Evolutionary conservation across 2,797 vertebrate species (phyloP).

Genomic region (Enteromius trimaculatus): DNA sequence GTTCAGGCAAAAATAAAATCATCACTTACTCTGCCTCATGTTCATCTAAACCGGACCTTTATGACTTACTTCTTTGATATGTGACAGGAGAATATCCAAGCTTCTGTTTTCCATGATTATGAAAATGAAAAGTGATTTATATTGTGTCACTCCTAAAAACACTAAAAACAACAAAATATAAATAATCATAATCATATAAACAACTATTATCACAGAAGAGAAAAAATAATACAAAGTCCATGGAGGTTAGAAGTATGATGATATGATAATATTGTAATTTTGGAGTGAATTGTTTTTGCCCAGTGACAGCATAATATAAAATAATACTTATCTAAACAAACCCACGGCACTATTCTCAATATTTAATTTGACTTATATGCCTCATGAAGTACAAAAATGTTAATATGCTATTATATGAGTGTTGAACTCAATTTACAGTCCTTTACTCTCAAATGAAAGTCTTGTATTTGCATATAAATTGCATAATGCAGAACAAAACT

Average conservation of each 20-base stretch:
- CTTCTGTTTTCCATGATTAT: background rate
- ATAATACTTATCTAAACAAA: background rate
- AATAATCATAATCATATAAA: background rate
- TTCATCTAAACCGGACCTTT: background rate
- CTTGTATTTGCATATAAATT: constrained; percentile 6
- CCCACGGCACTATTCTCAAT: background rate
- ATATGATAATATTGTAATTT: background rate
- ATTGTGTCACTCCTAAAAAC: background rate
- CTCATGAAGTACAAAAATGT: background rate
- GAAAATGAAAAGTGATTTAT: background rate
- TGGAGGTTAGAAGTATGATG: too few species aligned
- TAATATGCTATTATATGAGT: background rate
- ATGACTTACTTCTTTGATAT: background rate
- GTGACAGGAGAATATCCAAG: background rate
- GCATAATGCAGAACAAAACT: background rate
- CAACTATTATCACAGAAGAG: background rate
- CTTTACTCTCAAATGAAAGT: background rate
- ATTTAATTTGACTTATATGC: background rate
- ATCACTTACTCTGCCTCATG: background rate
- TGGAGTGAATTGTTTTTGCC: background rate
- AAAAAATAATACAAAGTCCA: background rate
- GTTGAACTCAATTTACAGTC: background rate
- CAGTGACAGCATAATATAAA: background rate
- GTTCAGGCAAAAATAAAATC: background rate
- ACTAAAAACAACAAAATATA: background rate